Evolutionary conservation across 2,113 vertebrate species (phyloP), one percentile per base, ranked within the genome.

Genomic region (Mobula hypostoma): DNA sequence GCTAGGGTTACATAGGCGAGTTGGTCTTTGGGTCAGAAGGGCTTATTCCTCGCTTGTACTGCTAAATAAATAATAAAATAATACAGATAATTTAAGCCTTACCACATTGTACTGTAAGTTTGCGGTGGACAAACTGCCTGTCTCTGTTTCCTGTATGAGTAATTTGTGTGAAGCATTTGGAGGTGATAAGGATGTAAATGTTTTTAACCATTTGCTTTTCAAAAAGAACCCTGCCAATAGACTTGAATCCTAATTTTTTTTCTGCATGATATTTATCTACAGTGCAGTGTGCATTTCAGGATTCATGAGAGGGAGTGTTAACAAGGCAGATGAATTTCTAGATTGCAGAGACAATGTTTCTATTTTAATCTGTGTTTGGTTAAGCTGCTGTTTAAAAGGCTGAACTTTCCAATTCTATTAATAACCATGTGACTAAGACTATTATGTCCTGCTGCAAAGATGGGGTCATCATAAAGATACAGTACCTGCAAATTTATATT

Each of bases 241-340:
- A 29, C 14, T 14, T 90, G 61, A 58, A 29, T 85, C 32, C 19
- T 48, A 79, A 36, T 79, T 36, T 66, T 32, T 90, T 21, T 66
- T 32, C 40, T 32, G 14, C 61, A 17, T 68, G 29, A 32, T 66
- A 90, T 90, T 90, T 66, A 90, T 68, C 61, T 66, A 19, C 29
- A 90, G 66, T 32, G n/a, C 61, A 32, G 32, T 32, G 27, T 68
- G 85, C 61, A 90, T 66, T 17, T 63, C 29, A 63, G 66, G 85
- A 88, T 88, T 88, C 61, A 66, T 32, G 29, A 66, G 61, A 66
- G 58, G 85, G 29, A 32, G 56, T 63, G 14, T 88, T 63, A 88
- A 87, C 56, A 61, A 87, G 56, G 56, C 83, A 87, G 56, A 87
- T 63, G 9, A 87, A 88, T 88, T 32, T 63, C 85, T 88, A 88